Conservation (phyloP, 2,888 invertebrate species). For the Eutolmus rufibarbis region DNA sequence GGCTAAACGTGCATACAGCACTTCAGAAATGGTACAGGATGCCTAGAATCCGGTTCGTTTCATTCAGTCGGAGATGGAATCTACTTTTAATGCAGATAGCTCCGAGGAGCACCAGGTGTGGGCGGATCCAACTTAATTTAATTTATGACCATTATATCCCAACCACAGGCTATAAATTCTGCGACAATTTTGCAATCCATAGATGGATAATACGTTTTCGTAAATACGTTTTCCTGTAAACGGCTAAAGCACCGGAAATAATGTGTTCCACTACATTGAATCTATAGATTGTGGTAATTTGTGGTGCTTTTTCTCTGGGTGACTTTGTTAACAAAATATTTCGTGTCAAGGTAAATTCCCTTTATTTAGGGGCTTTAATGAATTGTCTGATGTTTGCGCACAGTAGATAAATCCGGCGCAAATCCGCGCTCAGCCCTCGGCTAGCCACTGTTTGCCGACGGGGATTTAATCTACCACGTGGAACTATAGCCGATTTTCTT, state of each 20-base stretch:
- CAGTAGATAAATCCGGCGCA: slow-evolving; percentile 5
- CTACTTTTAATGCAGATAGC: slow-evolving; percentile 9
- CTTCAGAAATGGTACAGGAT: neutral
- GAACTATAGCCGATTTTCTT: neutral
- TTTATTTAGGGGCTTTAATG: slow-evolving; percentile 24
- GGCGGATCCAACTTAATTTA: slow-evolving; percentile 46
- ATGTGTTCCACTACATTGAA: slow-evolving; percentile 47
- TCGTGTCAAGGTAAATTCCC: slow-evolving; percentile 3
- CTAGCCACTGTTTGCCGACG: neutral
- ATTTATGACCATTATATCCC: slow-evolving; percentile 47
- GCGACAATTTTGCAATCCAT: slow-evolving; percentile 47
- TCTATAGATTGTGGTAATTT: slow-evolving; percentile 45
- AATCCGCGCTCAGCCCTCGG: neutral
- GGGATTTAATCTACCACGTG: neutral
- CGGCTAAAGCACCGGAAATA: slow-evolving; percentile 45
- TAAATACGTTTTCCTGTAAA: slow-evolving; percentile 46
- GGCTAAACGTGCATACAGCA: neutral
- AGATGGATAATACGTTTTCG: slow-evolving; percentile 43
- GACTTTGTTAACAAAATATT: slow-evolving; percentile 35
- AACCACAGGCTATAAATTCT: slow-evolving; percentile 46
- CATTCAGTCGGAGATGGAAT: slow-evolving; percentile 32
- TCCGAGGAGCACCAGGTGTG: slow-evolving; percentile 44
- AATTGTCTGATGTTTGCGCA: slow-evolving; percentile 7
- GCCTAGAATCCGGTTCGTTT: slow-evolving; percentile 10
- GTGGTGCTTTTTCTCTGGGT: slow-evolving; percentile 25